phyloP scores from a whole-genome alignment of 2,113 vertebrate genomes.

The Lasiurus cinereus region DNA sequence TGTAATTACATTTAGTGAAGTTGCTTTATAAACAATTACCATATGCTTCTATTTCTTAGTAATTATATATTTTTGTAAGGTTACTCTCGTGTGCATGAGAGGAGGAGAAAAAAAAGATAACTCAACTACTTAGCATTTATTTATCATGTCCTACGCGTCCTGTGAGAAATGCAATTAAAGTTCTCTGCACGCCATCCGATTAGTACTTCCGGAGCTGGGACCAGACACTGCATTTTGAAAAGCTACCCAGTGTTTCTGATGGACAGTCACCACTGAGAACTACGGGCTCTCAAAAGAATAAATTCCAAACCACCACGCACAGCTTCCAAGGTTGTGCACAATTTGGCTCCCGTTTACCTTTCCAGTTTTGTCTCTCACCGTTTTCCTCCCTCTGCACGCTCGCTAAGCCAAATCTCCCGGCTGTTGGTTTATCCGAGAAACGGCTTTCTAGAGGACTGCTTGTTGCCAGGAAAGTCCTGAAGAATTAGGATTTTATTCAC shows the following conservation, averaged over 20 bases:
- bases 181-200: neutral
- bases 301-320: neutral
- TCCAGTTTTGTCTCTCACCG: neutral
- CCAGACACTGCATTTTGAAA: neutral
- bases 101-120: slow-evolving; percentile 2
- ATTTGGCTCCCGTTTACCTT: neutral
- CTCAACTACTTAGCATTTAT: neutral
- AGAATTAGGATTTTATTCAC: slow-evolving; percentile 1
- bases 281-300: slow-evolving; percentile 3
- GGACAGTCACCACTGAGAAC: neutral
- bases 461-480: neutral
- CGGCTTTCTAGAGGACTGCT: neutral
- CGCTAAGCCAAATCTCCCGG: neutral
- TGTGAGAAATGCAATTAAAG: neutral
- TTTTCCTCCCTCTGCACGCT: neutral
- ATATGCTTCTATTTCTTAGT: neutral
- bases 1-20: neutral
- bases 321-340: neutral
- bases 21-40: slow-evolving; percentile 20
- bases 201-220: slow-evolving; percentile 5
- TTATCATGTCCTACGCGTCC: neutral
- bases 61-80: slow-evolving; percentile 11
- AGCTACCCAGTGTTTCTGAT: slow-evolving; percentile 1
- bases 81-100: neutral
- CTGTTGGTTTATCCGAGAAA: neutral